Base-by-base conservation (phyloP, 2,113 vertebrate genomes). In the Tympanuchus pallidicinctus region DNA sequence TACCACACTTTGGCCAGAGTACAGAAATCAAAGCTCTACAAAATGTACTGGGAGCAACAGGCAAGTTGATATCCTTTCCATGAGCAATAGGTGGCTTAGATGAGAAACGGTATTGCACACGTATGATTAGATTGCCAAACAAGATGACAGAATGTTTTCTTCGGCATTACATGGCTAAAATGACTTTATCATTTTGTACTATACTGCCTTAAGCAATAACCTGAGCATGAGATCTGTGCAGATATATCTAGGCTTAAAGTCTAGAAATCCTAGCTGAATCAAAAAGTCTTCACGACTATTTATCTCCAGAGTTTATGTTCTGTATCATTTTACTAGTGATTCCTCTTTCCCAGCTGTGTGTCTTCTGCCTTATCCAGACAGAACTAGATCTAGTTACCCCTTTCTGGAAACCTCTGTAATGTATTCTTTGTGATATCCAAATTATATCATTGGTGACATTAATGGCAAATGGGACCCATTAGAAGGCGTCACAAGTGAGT, bases 341-440 rank as follows among this genome's bases (percentile, higher is more conserved):
- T 61, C 28, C 11, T 64, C 86, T 27, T 67, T 93, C 57, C 73
- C 71, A 63, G 13, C 19, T 93, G 13, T 70, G 34, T 89, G 90
- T 79, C 48, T 83, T 89, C 92, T 69, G 36, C 52, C 27, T 92
- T 76, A 86, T 34, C 74, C 66, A 66, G 43, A 54, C 6, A 22
- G 50, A 86, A 87, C 92, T 75, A 84, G 83, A 90, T 84, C 48
- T 81, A 42, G 70, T 36, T 94, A 48, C 40, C 73, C 88, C 70
- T 72, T 52, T 47, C 76, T 84, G 81, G 77, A 82, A 90, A 54
- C 18, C 36, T 47, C 65, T 69, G 38, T 79, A 22, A 15, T 48
- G 80, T 8, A 84, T 88, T 43, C 86, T 86, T 45, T 93, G 66
- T 9, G 7, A 69, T 90, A 82, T 52, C 56, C 89, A 92, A 94